Evolutionary conservation across 1,140 invertebrate genomes (phyloP).

Genomic region (Dryas iulia): DNA sequence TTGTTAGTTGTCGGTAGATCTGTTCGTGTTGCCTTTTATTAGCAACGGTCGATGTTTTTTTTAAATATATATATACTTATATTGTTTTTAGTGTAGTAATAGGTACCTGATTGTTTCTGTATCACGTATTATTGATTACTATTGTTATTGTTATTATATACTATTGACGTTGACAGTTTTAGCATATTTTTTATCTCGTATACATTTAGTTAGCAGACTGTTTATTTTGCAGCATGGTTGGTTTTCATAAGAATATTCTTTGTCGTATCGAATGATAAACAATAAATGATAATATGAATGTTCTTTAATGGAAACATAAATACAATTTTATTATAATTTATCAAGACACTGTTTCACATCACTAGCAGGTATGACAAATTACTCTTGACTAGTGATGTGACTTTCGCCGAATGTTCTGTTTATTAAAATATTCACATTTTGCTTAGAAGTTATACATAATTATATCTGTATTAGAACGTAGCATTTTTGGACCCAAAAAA

Average conservation of each 20-base stretch:
- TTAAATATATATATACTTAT: background rate
- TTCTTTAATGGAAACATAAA: background rate
- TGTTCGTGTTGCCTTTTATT: too few relatives aligned
- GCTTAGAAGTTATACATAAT: background rate
- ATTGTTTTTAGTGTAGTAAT: conserved; percentile 39
- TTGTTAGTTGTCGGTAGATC: conserved; percentile 36
- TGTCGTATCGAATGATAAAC: background rate
- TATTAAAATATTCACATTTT: background rate
- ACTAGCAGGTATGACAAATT: background rate
- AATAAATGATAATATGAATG: background rate
- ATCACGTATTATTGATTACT: conserved; percentile 19
- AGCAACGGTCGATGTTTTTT: background rate
- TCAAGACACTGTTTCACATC: background rate
- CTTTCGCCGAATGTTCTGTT: background rate
- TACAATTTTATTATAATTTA: background rate
- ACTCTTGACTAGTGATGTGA: background rate
- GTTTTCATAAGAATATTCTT: conserved; percentile 8
- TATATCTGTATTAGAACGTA: conserved; percentile 5
- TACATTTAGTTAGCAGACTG: conserved; percentile 15
- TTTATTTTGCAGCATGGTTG: conserved; percentile 20
- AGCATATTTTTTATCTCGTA: conserved; percentile 29
- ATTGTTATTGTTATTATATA: conserved; percentile 3
- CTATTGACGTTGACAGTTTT: background rate
- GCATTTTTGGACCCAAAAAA: background rate
- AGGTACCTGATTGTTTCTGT: conserved; percentile 73